Base-by-base conservation (phyloP, 2,888 invertebrate genomes). In the Calameuta filiformis region DNA sequence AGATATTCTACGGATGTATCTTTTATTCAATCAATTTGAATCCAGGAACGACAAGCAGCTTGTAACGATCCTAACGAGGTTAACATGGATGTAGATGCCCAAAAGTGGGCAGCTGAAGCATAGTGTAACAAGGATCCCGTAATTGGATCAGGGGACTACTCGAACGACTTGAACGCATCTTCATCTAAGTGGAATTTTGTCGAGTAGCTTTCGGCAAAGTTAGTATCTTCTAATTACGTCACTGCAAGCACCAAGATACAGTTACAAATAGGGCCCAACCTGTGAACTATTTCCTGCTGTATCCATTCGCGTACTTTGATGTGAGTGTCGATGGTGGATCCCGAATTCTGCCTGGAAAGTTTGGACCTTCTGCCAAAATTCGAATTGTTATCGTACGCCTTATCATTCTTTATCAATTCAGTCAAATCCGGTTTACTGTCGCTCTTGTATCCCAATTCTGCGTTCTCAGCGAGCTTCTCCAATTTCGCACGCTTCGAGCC, bases 271-370 rank as follows among this genome's bases (percentile, higher is more conserved):
- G 56, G 1, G 56, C 15, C 86, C 79, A 74, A 91, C 88, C 95
- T 94, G 84, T 95, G 94, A 86, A 95, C 95, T 68, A 96, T 95
- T 90, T 96, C 96, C 82, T 96, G 95, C 0, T 96, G 94, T 85
- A 97, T 97, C 97, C 97, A 97, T 85, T 97, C 96, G 81, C 95
- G 94, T 1, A 97, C 97, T 93, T 97, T 97, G 23, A 96, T 95
- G 88, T 97, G 96, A 0, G 97, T 96, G 90, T 97, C 97, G 82
- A 97, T 94, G 0, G 97, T 97, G 81, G 96, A 96, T 9, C 94
- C 94, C 11, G 96, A 96, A 87, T 96, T 93, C 90, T 96, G 95
- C 34, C 96, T 92, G 33, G 95, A 93, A 37, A 96, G 91, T 89
- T 95, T 95, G 86, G 94, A 95, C 79, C 93, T 91, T 85, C 94